Conservation (phyloP, 2,797 vertebrate species). For the Psittacula echo region DNA sequence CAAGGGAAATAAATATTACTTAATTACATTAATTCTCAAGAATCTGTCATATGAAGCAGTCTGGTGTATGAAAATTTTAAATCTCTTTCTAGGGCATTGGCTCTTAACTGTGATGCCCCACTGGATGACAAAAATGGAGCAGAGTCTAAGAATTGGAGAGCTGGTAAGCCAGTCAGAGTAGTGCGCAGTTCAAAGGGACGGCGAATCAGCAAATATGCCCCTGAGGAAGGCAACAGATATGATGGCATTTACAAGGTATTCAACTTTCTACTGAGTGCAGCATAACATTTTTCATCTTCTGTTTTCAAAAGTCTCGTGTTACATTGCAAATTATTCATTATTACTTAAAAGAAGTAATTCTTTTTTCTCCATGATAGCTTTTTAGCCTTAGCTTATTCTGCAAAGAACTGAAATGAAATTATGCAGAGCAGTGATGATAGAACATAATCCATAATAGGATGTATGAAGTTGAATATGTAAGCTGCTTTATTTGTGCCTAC, state of each 20-base stretch:
- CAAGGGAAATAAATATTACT: constrained; percentile 31
- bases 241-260: constrained; percentile 99
- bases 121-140: constrained; percentile 98
- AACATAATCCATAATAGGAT: background rate
- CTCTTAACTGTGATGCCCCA: constrained; percentile 96
- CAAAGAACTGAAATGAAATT: background rate
- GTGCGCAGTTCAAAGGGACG: constrained; percentile 97
- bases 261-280: background rate
- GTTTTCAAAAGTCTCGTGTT: background rate
- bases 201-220: constrained; percentile 98
- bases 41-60: background rate
- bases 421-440: background rate
- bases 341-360: background rate
- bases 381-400: background rate
- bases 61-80: constrained; percentile 62
- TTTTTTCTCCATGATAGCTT: background rate
- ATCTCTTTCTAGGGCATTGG: constrained; percentile 88
- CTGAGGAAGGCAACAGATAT: constrained; percentile 98
- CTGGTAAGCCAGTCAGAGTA: constrained; percentile 96
- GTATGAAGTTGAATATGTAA: background rate
- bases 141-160: constrained; percentile 97
- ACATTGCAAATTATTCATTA: background rate
- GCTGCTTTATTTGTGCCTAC: background rate
- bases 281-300: background rate
- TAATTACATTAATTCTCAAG: background rate